Base-by-base conservation (phyloP, 1,140 invertebrate species). In the Caenorhabditis briggsae region DNA sequence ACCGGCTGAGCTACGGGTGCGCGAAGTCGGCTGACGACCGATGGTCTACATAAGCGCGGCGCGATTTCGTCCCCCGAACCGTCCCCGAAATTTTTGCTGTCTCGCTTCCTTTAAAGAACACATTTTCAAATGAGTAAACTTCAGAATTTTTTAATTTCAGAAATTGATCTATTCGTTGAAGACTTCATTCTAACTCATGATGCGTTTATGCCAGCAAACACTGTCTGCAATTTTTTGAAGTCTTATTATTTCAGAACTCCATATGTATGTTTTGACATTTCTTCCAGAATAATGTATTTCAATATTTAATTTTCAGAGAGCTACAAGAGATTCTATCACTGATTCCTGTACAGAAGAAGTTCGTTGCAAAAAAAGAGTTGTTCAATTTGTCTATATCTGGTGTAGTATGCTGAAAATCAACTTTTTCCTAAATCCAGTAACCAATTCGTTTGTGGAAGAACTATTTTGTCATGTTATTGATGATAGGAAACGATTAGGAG, bases 181-280 rank as follows among this genome's bases (percentile, higher is more conserved):
- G 96, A 96, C 93, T 96, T 96, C 92, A 93, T 96, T 59, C 93
- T 96, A 18, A 96, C 96, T n/a, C 95, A 96, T 92, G 95, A 96
- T 64, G 95, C 96, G 74, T 96, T 96, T 93, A 95, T 96, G 94
- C 95, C 95, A 16, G 95, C 94, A 78, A 94, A 95, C 87, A 94
- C 95, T 88, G 93, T 96, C 74, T 95, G 96, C 90, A 94, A 95
- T 59, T 95, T 95, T 92, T 93, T 96, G 58, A 94, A 95, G 89
- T 95, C 94, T 85, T 93, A 94, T 90, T 94, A 94, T 92, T 58
- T 86, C 56, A 58, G 56, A 83, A 74, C 74, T 25, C 33, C 56
- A 74, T 58, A 61, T 82, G 88, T 90, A 78, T 74, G 86, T 83
- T 82, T n/a, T 12, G 14, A 23, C 33, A 33, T 86, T 33, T n/a